Conservation (phyloP, 2,113 vertebrate genomes). For the Sarotherodon lohbergeri region DNA sequence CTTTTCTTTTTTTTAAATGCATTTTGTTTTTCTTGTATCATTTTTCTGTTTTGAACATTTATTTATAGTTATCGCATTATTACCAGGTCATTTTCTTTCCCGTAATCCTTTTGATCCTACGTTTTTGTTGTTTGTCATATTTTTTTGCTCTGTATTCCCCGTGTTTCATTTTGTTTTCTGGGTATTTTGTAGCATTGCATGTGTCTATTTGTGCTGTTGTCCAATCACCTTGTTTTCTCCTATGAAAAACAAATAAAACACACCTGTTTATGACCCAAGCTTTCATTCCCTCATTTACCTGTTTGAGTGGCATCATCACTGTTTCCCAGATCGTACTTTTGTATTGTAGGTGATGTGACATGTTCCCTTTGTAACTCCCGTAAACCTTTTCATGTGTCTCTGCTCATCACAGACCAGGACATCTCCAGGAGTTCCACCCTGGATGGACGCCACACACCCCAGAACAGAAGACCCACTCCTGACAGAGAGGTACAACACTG, state of each 20-base stretch:
- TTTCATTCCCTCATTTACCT: slow-evolving; percentile 38
- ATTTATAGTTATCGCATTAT: background rate
- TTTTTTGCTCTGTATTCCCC: background rate
- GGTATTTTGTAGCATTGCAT: background rate
- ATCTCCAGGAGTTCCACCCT: slow-evolving; percentile 80
- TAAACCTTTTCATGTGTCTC: slow-evolving; percentile 42
- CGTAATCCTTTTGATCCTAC: background rate
- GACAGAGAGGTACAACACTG: slow-evolving; percentile 86
- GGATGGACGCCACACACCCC: slow-evolving; percentile 78
- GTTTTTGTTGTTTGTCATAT: background rate
- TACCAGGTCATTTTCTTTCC: background rate
- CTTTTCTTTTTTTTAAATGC: background rate
- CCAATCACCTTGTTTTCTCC: background rate
- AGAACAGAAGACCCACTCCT: slow-evolving; percentile 81
- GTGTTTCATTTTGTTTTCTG: slow-evolving; percentile 16
- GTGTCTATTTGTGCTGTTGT: slow-evolving; percentile 7
- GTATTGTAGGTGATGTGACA: background rate
- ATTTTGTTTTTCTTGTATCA: background rate
- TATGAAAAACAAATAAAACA: slow-evolving; percentile 58
- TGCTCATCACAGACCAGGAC: slow-evolving; percentile 80
- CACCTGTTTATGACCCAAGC: background rate
- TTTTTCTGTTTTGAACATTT: slow-evolving; percentile 1
- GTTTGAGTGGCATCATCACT: slow-evolving; percentile 33
- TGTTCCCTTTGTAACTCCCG: background rate
- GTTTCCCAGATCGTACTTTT: background rate